phyloP scores from a whole-genome alignment of 2,797 vertebrate species.

The Eulemur albifrons region DNA sequence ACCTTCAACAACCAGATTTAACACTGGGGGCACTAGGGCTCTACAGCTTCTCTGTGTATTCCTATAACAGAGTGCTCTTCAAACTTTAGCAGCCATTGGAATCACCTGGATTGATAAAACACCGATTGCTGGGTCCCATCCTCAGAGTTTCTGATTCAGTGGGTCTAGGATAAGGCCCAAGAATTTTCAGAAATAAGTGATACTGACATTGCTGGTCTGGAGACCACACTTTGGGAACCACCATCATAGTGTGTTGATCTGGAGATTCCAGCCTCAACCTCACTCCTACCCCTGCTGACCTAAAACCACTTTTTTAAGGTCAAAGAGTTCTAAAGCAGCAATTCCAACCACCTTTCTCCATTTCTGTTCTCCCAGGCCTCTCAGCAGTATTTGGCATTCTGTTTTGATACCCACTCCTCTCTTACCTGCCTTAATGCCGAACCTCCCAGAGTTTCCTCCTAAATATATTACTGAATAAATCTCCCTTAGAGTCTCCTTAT shows the following conservation, averaged over 20 bases:
- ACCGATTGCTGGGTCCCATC: background rate
- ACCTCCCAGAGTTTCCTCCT: background rate
- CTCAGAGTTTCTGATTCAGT: background rate
- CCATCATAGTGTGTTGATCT: background rate
- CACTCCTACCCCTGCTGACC: background rate
- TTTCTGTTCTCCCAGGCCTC: background rate
- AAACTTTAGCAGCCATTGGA: background rate
- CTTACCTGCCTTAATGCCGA: background rate
- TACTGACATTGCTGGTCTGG: background rate
- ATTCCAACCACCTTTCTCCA: background rate
- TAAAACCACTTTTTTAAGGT: background rate
- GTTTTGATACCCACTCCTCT: background rate
- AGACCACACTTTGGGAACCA: background rate
- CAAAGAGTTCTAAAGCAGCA: background rate
- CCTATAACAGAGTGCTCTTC: background rate
- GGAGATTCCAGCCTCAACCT: background rate
- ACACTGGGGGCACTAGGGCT: background rate
- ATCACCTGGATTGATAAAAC: background rate
- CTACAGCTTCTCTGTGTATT: background rate
- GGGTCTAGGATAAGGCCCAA: background rate
- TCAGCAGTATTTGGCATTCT: background rate
- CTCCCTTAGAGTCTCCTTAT: background rate
- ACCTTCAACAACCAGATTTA: background rate
- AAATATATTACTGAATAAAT: background rate
- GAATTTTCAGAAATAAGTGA: background rate